Evolutionary conservation across 1,140 invertebrate species (phyloP).

Genomic region (Condylostylus longicornis): DNA sequence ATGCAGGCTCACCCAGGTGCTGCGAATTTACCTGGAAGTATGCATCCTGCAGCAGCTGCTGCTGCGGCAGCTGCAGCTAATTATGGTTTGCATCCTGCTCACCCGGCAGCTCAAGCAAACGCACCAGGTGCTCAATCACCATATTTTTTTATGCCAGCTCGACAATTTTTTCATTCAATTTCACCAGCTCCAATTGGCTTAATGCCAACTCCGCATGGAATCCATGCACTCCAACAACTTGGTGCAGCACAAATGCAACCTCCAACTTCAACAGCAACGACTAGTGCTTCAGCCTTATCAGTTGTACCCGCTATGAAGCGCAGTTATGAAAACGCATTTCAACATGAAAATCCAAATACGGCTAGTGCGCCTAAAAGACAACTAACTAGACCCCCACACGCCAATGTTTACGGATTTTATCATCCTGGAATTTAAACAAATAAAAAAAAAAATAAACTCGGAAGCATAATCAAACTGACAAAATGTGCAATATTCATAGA

Average conservation of each 20-base stretch:
- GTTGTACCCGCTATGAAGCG: slow-evolving; percentile 24
- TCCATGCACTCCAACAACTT: neutral
- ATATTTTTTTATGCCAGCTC: neutral
- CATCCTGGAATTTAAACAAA: slow-evolving; percentile 20
- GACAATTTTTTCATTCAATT: neutral
- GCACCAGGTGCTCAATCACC: neutral
- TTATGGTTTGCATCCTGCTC: slow-evolving; percentile 6
- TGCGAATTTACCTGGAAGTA: neutral
- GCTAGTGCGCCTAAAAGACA: slow-evolving; percentile 25
- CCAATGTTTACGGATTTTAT: slow-evolving; percentile 21
- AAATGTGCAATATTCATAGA: no score
- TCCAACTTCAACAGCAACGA: slow-evolving; percentile 5
- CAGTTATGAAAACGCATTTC: slow-evolving; percentile 29
- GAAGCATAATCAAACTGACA: no score
- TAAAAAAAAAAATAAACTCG: slow-evolving; percentile 6
- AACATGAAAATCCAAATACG: slow-evolving; percentile 22
- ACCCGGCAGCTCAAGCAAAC: slow-evolving; percentile 5
- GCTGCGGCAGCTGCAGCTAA: slow-evolving; percentile 14
- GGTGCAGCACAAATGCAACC: slow-evolving; percentile 8
- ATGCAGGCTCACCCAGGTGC: slow-evolving; percentile 9
- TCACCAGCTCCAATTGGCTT: neutral
- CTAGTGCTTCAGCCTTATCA: slow-evolving; percentile 14
- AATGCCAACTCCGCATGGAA: neutral
- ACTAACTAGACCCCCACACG: slow-evolving; percentile 16
- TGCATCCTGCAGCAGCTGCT: slow-evolving; percentile 14